Evolutionary conservation across 2,113 vertebrate genomes (phyloP).

Genomic region (zebrafish (Danio rerio)): DNA sequence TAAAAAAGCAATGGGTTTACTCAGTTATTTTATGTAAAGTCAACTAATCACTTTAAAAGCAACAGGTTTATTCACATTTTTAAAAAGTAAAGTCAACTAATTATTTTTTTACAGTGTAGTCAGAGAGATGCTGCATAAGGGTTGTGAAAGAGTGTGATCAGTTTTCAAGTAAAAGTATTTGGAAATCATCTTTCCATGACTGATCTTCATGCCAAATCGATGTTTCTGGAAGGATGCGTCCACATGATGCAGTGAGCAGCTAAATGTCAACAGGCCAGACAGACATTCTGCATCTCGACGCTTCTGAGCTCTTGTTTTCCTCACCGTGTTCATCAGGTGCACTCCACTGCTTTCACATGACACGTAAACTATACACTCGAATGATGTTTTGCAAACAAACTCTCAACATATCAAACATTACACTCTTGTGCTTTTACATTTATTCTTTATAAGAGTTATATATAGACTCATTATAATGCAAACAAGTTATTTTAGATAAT

Average conservation of each 20-base stretch:
- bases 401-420: no score
- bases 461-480: no score
- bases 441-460: no score
- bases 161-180: not conserved
- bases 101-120: no score
- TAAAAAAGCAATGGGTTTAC: no score
- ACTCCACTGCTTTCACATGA: not conserved
- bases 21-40: no score
- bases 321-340: not conserved
- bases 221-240: conserved; percentile 62
- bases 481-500: no score
- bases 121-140: not conserved
- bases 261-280: conserved; percentile 68
- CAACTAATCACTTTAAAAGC: no score
- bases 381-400: not conserved
- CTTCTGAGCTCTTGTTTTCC: not conserved
- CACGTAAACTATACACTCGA: not conserved
- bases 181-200: conserved; percentile 56
- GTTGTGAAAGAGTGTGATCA: not conserved
- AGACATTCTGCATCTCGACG: conserved; percentile 9
- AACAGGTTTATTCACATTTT: no score
- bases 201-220: conserved; percentile 58
- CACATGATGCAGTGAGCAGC: conserved; percentile 39
- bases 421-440: no score
- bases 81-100: no score